Base-by-base conservation (phyloP, 1,140 invertebrate species). In the Caenorhabditis inopinata region DNA sequence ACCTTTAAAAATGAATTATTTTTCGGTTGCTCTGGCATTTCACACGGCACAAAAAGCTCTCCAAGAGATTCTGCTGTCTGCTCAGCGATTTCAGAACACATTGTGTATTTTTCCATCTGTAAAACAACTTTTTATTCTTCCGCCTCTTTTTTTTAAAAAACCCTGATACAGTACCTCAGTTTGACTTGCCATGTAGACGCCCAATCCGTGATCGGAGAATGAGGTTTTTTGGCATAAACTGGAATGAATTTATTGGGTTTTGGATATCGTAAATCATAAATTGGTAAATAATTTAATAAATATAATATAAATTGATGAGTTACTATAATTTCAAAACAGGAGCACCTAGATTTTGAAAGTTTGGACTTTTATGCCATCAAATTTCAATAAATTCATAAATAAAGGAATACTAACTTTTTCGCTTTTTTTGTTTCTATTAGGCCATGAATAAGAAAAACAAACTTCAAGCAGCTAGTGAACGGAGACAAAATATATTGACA, bases 91-190 rank as follows among this genome's bases (percentile, higher is more conserved):
- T 88, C 87, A 2, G 87, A 62, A 48, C 82, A 88, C 48, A 88
- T 84, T 35, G 87, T 88, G 79, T 87, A 88, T 74, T 88, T 88
- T 85, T 88, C 86, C 48, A 88, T 62, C 85, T 86, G 47, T 76
- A 83, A 85, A 73, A 21, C 12, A 45, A 42, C n/a, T 42, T 68
- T 74, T 0, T 18, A 74, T 45, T 74, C n/a, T n/a, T n/a, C n/a
- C n/a, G n/a, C n/a, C n/a, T n/a, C n/a, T n/a, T n/a, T n/a, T n/a
- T n/a, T n/a, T n/a, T n/a, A n/a, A n/a, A n/a, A n/a, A n/a, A n/a
- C n/a, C n/a, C n/a, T n/a, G 5, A 21, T 1, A 27, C n/a, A 38
- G 23, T 48, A 88, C 85, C 83, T 88, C 87, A 48, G 85, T 83
- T 35, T 82, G 85, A 53, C 86, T 87, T 3, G 82, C 84, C 84